Base-by-base conservation (phyloP, 2,113 vertebrate genomes). In the Rhea americana region DNA sequence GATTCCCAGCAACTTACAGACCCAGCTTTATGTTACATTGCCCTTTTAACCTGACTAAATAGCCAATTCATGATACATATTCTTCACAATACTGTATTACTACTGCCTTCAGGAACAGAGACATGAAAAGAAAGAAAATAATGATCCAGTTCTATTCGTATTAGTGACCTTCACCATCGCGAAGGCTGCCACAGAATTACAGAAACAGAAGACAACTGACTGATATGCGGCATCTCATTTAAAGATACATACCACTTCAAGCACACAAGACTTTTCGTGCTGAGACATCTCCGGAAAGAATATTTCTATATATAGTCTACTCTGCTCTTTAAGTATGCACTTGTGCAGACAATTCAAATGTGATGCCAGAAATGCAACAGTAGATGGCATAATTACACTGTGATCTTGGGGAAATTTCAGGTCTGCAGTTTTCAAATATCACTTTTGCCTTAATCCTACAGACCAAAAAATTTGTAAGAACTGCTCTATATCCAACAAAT, bases 331-430 rank as follows among this genome's bases (percentile, higher is more conserved):
- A 53, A 39, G 50, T 66, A 30, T 32, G 80, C 48, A 68, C 39
- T 45, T 35, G 41, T 32, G 47, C 39, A 85, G 59, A 37, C 41
- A 81, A 75, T 37, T 85, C 59, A 88, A 87, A 72, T 91, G 91
- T 73, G 71, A 93, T 95, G 82, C 51, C 75, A 95, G 71, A 93
- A 95, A 83, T 19, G 18, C 3, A 22, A 85, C 93, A 95, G 87
- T 70, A 96, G 95, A 66, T 94, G 96, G 94, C 91, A 90, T 80
- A 91, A 93, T 90, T 89, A 93, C 51, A 55, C 82, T 81, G 70
- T 84, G 62, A 81, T 37, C 56, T 55, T 39, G 25, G 21, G 9
- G 43, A 94, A 79, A 87, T n/a, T 79, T 81, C 50, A 65, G 15
- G 9, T 70, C n/a, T 39, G 13, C 6, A 56, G 7, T 59, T 82